Percentiles rank a stretch among this genome's conserved stretches.
Conservation (phyloP, 2,113 vertebrate genomes). For the Mustela nigripes region DNA sequence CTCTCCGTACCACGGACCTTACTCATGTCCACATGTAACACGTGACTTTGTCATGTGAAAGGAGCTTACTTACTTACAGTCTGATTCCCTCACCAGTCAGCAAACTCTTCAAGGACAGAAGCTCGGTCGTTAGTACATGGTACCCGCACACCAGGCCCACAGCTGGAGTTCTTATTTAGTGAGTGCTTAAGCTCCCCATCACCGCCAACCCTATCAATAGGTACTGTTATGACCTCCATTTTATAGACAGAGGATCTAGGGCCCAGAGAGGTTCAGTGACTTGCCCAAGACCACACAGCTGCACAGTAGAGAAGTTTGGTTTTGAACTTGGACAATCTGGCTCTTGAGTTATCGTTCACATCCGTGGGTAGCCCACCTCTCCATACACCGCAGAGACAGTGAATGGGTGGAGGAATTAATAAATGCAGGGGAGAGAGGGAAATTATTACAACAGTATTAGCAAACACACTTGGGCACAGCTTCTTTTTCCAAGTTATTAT, state of each 20-base stretch:
- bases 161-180: accelerated
- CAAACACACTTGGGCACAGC: background rate
- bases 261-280: background rate
- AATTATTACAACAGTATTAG: background rate
- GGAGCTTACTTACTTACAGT: background rate
- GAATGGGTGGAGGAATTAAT: background rate
- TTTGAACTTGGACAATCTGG: background rate
- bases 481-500: constrained; percentile 29
- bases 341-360: background rate
- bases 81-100: background rate
- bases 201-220: accelerated
- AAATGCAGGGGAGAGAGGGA: background rate
- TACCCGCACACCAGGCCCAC: background rate
- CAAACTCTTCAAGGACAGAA: background rate
- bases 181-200: too few species aligned
- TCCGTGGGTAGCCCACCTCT: background rate
- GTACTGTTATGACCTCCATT: background rate
- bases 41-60: background rate
- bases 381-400: background rate
- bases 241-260: background rate
- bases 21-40: background rate
- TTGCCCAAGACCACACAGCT: background rate
- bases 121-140: background rate
- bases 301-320: background rate
- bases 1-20: accelerated